phyloP scores from a whole-genome alignment of 2,797 vertebrate genomes.

The Pangasius larnaudii region DNA sequence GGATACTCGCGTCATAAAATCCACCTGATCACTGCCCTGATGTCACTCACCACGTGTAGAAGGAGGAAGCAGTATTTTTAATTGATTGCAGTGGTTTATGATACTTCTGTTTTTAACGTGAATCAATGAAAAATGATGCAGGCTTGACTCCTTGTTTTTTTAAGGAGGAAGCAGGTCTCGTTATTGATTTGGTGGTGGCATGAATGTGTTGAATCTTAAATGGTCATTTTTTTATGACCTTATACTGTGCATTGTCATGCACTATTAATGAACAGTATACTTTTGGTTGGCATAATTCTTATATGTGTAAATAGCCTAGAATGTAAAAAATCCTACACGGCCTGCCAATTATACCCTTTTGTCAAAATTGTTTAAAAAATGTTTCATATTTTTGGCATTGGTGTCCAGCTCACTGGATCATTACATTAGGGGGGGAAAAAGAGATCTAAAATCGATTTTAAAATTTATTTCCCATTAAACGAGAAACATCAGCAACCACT shows the following conservation, averaged over 20 bases:
- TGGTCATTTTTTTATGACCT: conserved; percentile 8
- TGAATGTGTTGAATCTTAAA: conserved; percentile 3
- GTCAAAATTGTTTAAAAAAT: not conserved
- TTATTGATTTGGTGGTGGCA: not conserved
- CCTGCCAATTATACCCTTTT: not conserved
- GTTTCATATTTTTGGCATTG: not conserved
- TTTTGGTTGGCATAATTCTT: not conserved
- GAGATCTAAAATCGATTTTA: not conserved
- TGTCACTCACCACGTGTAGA: not conserved
- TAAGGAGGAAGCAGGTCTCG: not conserved
- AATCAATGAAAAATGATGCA: not conserved
- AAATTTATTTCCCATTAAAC: not conserved
- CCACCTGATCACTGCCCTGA: conserved; percentile 8
- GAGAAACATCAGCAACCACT: not conserved
- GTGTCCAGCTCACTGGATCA: not conserved
- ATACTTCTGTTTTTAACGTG: not conserved
- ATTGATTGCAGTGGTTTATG: not conserved
- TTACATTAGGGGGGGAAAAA: too few species aligned
- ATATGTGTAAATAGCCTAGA: not conserved
- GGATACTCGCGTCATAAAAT: not conserved
- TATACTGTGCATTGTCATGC: not conserved
- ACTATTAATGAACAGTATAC: not conserved
- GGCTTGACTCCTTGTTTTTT: conserved; percentile 22
- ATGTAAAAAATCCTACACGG: not conserved
- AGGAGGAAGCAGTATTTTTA: not conserved